phyloP scores from a whole-genome alignment of 2,888 invertebrate species.

The Chorisops tibialis region DNA sequence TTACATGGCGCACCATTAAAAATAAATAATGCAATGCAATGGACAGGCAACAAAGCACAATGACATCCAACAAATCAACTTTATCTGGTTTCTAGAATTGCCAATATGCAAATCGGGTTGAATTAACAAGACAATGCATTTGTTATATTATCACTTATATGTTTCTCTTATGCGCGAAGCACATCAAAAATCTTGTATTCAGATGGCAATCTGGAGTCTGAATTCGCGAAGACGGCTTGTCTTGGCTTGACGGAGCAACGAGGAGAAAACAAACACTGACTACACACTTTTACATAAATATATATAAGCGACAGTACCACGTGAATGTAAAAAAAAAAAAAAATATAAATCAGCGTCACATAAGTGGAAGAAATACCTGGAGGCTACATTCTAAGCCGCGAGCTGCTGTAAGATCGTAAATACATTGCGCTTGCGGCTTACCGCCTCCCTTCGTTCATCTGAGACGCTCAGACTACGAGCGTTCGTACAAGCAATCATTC shows the following conservation, averaged over 20 bases:
- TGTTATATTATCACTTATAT: conserved; percentile 29
- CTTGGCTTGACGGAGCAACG: conserved; percentile 12
- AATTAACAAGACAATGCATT: conserved; percentile 30
- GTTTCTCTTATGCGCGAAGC: conserved; percentile 28
- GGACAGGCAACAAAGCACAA: background rate
- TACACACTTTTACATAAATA: background rate
- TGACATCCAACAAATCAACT: conserved; percentile 27
- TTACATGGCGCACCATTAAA: background rate
- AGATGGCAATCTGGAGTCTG: conserved; percentile 28
- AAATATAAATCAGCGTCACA: too few relatives aligned
- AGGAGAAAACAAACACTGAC: conserved; percentile 9
- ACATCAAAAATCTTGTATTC: conserved; percentile 30
- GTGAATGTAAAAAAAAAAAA: too few relatives aligned
- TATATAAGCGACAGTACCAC: too few relatives aligned
- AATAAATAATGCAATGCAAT: background rate
- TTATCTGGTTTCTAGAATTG: conserved; percentile 20
- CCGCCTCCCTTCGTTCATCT: too few relatives aligned
- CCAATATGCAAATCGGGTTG: conserved; percentile 27
- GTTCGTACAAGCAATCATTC: conserved; percentile 20
- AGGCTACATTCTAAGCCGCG: too few relatives aligned
- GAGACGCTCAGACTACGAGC: background rate
- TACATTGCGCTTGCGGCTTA: too few relatives aligned
- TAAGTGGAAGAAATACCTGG: too few relatives aligned
- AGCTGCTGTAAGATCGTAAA: too few relatives aligned
- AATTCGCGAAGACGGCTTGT: conserved; percentile 24